These are phyloP conservation scores for Pinna nobilis DNA, from an alignment of 1,140 invertebrate genomes.

Conservation along the genomic window DNA sequence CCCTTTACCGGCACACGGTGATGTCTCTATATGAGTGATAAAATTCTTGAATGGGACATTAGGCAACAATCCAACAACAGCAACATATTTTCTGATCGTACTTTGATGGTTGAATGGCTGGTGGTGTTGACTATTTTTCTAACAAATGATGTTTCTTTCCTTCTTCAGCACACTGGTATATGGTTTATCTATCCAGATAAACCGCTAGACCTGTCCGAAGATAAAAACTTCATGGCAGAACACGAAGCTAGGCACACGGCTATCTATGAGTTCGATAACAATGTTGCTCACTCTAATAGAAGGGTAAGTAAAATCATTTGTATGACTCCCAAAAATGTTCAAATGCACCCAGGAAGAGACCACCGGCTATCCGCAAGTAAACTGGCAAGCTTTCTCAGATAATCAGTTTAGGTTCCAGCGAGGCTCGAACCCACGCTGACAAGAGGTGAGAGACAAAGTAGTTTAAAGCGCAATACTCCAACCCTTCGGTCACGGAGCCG, in stretches of 20 bases:
- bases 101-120: neutral
- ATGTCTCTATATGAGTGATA: neutral
- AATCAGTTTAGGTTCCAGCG: no score
- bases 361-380: no score
- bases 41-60: no score
- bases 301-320: slow-evolving; percentile 27
- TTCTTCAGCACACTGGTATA: slow-evolving; percentile 46
- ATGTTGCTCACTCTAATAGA: slow-evolving; percentile 52
- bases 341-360: no score
- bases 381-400: no score
- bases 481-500: no score
- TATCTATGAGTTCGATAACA: slow-evolving; percentile 50
- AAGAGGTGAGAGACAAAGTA: no score
- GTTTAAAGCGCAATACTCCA: no score
- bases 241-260: slow-evolving; percentile 44
- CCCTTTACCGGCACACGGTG: neutral
- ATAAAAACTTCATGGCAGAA: slow-evolving; percentile 9
- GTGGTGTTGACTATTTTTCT: neutral
- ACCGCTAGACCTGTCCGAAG: slow-evolving; percentile 38
- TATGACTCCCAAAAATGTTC: no score
- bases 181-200: slow-evolving; percentile 52
- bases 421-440: no score
- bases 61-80: no score
- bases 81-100: neutral
- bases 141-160: neutral